Evolutionary conservation across 1,140 invertebrate species (phyloP).

Genomic region (Anastrepha ludens): DNA sequence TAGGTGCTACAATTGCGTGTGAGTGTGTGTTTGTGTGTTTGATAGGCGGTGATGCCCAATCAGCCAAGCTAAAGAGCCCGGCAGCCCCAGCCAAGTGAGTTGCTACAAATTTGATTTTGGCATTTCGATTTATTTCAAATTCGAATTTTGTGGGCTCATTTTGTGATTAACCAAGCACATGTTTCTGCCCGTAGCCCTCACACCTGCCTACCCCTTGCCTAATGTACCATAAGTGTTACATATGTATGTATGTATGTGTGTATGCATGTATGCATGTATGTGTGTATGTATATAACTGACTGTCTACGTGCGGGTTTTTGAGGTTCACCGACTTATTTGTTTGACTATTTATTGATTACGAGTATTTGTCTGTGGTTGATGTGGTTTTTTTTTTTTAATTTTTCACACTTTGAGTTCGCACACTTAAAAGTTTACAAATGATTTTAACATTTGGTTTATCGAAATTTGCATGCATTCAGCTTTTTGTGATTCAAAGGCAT

Average conservation of each 20-base stretch:
- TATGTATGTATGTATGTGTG: neutral
- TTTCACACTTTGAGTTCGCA: conserved; percentile 25
- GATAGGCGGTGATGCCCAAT: neutral
- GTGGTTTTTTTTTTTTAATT: neutral
- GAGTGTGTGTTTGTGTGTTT: neutral
- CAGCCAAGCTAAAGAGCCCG: neutral
- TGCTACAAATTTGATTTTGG: conserved; percentile 41
- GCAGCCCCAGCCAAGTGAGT: neutral
- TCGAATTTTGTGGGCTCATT: conserved; percentile 37
- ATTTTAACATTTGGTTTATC: no score
- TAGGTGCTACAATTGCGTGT: neutral
- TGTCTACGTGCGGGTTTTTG: neutral
- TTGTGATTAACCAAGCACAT: conserved; percentile 4
- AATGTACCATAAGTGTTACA: neutral
- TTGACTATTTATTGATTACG: conserved; percentile 23
- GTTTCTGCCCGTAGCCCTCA: neutral
- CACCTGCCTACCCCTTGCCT: neutral
- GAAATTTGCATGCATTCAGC: neutral
- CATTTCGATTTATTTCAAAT: conserved; percentile 45
- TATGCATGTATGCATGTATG: neutral
- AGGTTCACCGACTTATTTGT: conserved; percentile 29
- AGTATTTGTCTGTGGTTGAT: neutral
- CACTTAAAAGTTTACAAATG: neutral
- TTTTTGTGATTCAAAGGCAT: neutral
- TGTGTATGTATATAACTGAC: neutral